Conservation (phyloP, 1,140 invertebrate species). For the Grapholita molesta region DNA sequence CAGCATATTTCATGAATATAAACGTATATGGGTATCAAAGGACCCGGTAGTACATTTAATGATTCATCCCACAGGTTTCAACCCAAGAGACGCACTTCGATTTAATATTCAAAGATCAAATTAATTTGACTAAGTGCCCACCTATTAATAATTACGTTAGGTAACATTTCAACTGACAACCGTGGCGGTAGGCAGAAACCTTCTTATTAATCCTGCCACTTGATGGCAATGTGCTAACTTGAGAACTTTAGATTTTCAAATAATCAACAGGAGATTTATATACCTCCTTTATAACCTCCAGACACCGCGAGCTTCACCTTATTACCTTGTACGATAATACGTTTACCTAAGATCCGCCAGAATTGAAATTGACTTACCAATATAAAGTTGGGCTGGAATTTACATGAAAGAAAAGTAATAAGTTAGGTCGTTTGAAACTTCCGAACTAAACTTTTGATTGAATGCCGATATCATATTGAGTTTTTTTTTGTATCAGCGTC, state of each 20-base stretch:
- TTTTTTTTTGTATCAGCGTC: neutral
- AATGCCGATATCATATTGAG: neutral
- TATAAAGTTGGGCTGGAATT: neutral
- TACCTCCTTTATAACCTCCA: neutral
- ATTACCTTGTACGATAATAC: constrained; percentile 5
- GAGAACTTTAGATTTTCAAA: constrained; percentile 6
- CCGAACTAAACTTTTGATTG: neutral
- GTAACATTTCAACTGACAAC: neutral
- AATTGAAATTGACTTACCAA: constrained; percentile 8
- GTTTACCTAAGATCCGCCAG: neutral
- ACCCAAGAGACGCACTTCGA: constrained; percentile 8
- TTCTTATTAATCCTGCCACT: neutral
- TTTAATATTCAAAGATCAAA: constrained; percentile 7
- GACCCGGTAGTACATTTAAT: neutral
- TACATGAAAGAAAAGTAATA: neutral
- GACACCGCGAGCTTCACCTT: neutral
- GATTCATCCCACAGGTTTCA: neutral
- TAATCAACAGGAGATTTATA: constrained; percentile 8
- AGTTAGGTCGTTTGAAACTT: neutral
- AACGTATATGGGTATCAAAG: neutral
- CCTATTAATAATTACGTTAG: neutral
- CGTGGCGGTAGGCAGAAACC: neutral
- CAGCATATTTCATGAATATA: neutral
- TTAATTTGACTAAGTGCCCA: constrained; percentile 1
- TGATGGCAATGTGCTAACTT: neutral